phyloP scores from a whole-genome alignment of 30 jellyfish, hydroid and myxozoan genomes.

The Pseudorhiza aurosa region DNA sequence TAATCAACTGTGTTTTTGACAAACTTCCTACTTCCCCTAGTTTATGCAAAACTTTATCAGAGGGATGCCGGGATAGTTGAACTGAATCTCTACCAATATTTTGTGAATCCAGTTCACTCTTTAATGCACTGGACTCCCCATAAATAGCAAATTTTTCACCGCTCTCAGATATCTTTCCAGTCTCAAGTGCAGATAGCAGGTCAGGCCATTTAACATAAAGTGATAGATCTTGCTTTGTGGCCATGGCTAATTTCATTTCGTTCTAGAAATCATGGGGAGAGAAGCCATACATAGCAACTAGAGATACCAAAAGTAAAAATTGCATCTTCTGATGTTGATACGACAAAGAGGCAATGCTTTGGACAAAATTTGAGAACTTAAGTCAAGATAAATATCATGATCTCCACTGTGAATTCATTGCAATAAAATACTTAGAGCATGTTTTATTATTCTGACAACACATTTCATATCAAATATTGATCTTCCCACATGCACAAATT shows the following conservation, averaged over 20 bases:
- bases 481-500: no score
- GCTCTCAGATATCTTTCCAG: neutral
- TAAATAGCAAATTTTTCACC: neutral
- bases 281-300: no score
- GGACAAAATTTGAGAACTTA: no score
- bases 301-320: neutral
- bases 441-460: no score
- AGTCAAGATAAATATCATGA: no score
- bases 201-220: slow-evolving; percentile 60
- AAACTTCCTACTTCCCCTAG: slow-evolving; percentile 45
- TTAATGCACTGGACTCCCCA: neutral
- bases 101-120: neutral
- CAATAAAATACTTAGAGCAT: no score
- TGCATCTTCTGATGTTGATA: neutral
- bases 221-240: slow-evolving; percentile 22
- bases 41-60: neutral
- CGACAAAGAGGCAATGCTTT: neutral
- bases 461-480: no score
- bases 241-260: neutral
- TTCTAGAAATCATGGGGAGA: neutral
- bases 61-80: slow-evolving; percentile 5
- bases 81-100: neutral
- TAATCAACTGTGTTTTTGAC: slow-evolving; percentile 16
- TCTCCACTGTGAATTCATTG: no score
- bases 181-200: slow-evolving; percentile 50